Evolutionary conservation across 37 sponge, comb jelly and placozoan genomes (phyloP).

Genomic region (Chondrilla cf. caribensis): DNA sequence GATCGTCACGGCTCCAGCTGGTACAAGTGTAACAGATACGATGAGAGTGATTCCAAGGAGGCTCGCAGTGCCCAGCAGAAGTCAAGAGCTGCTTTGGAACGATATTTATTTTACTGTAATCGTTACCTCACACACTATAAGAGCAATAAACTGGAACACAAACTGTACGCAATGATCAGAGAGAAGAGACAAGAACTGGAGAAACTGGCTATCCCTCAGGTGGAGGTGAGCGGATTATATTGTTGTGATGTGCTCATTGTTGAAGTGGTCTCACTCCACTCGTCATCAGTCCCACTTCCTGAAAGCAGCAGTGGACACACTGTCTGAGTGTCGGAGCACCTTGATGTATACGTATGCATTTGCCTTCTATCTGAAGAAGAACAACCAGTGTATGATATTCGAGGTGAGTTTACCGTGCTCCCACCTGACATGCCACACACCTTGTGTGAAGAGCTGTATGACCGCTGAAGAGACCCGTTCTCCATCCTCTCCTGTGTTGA

Average conservation of each 20-base stretch:
- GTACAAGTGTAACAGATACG: conserved; percentile 91
- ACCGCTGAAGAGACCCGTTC: not conserved
- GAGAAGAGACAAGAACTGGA: conserved; percentile 86
- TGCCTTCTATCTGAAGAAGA: conserved; percentile 86
- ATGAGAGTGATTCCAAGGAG: conserved; percentile 67
- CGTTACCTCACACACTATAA: conserved; percentile 83
- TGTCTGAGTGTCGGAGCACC: conserved; percentile 80
- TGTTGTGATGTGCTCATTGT: not conserved
- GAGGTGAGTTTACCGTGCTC: no score
- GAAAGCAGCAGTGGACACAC: conserved; percentile 82
- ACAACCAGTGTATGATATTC: conserved; percentile 88
- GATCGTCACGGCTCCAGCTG: conserved; percentile 90
- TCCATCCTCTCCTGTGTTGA: not conserved
- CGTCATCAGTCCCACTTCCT: conserved; percentile 75
- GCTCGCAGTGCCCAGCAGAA: conserved; percentile 75
- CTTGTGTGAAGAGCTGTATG: no score
- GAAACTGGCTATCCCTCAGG: conserved; percentile 72
- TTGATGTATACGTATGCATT: conserved; percentile 90
- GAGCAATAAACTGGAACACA: conserved; percentile 71
- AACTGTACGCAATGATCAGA: conserved; percentile 74
- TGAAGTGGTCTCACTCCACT: not conserved
- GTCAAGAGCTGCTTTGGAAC: conserved; percentile 71
- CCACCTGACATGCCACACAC: not conserved
- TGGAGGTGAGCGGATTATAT: conserved; percentile 70
- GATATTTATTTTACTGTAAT: conserved; percentile 90